A percentile compares a stretch with the other conserved stretches of the same genome.
phyloP scores from a whole-genome alignment of 2,888 invertebrate species.

The Dasypogon diadema region DNA sequence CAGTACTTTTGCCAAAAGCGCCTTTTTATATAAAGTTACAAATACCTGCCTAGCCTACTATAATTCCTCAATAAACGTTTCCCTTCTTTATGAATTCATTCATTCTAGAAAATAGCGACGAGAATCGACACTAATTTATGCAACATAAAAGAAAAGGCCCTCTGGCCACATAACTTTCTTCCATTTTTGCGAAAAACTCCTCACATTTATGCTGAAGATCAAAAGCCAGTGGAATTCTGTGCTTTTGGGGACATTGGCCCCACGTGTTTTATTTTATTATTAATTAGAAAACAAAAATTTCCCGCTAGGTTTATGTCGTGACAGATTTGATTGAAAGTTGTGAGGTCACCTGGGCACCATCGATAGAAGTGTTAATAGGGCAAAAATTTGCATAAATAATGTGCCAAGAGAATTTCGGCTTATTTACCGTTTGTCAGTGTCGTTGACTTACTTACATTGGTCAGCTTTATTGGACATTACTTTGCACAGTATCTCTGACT shows the following conservation, averaged over 20 bases:
- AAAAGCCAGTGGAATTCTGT: background rate
- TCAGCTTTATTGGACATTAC: too few species aligned
- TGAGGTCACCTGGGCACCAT: background rate
- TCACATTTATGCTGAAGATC: background rate
- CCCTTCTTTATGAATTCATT: background rate
- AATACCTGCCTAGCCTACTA: background rate
- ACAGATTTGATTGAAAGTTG: background rate
- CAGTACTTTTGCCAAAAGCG: slow-evolving; percentile 1
- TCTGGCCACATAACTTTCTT: background rate
- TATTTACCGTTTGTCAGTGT: slow-evolving; percentile 18
- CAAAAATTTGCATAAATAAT: slow-evolving; percentile 36
- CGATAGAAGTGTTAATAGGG: slow-evolving; percentile 21
- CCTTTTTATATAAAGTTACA: slow-evolving; percentile 27
- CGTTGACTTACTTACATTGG: background rate
- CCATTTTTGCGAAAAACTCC: background rate
- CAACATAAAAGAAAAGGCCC: slow-evolving; percentile 14
- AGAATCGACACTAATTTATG: slow-evolving; percentile 5
- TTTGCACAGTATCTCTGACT: too few species aligned
- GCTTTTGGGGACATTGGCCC: slow-evolving; percentile 29
- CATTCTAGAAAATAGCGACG: slow-evolving; percentile 11
- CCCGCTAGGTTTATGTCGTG: background rate
- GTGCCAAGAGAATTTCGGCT: background rate
- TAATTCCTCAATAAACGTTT: background rate
- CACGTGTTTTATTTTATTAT: slow-evolving; percentile 10
- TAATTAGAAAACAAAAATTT: background rate